Evolutionary conservation across 2,888 invertebrate genomes (phyloP), one percentile per base, ranked within the genome.

Genomic region (Troides helena): DNA sequence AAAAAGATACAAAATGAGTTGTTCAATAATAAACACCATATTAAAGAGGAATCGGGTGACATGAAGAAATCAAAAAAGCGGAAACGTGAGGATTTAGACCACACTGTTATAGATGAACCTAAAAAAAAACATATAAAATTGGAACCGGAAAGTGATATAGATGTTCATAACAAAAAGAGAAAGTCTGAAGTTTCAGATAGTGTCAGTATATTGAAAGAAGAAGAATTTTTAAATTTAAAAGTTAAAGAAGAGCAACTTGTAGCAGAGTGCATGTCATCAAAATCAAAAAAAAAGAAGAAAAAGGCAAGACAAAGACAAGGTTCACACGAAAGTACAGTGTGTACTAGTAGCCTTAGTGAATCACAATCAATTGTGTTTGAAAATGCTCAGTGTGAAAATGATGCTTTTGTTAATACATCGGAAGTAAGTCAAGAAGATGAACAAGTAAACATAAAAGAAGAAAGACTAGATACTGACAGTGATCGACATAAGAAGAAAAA

Each of bases 101-200:
- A 67, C 21, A 59, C 67, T 23, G 18, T 64, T 67, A 36, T n/a
- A 17, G 69, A 64, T 21, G 70, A 73, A 69, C 74, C 72, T 8
- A 72, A 72, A 61, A 78, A 74, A 64, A 80, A 78, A 67, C 71
- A 75, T 39, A 77, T 85, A 36, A 85, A 85, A 75, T 50, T 72
- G 23, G 86, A 87, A 74, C 78, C 80, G 43, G 81, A 82, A 43
- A 86, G 83, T 79, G 86, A 86, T 63, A 61, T 75, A 62, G 84
- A 85, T 30, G 12, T 59, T 12, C 5, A n/a, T 18, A 72, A 66
- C n/a, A 79, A 77, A 71, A 81, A 79, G 63, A 78, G 80, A 50
- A 68, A 50, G 62, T 65, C 39, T 57, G 53, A 65, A 61, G 61
- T 39, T 36, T 69, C 64, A n/a, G 23, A 56, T 56, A 30, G 69